A percentile compares a stretch with the other conserved stretches of the same genome.
Evolutionary conservation across 2,113 vertebrate species (phyloP).

Genomic region (Aix galericulata): DNA sequence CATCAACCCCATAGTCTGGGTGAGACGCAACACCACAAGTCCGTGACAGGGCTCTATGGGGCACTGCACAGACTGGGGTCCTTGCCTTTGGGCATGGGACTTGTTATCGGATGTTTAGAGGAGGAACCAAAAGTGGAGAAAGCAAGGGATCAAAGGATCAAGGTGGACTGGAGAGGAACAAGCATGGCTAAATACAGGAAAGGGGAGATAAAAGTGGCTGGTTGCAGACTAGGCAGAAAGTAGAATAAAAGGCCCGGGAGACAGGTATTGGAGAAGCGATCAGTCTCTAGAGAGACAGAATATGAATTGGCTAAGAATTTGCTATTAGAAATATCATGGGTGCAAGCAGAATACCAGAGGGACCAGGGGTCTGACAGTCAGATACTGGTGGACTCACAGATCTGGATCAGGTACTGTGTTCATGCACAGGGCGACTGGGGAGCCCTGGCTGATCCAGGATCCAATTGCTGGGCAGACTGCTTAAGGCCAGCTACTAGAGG

Average conservation of each 20-base stretch:
- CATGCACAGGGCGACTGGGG: no score
- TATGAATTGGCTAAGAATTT: not conserved
- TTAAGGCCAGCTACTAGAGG: not conserved
- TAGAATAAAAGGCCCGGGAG: not conserved
- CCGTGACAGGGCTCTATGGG: not conserved
- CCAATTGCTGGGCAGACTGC: not conserved
- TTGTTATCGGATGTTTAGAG: not conserved
- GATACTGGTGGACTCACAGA: not conserved
- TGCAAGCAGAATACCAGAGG: not conserved
- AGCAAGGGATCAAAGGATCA: not conserved
- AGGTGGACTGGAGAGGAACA: not conserved
- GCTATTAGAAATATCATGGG: not conserved
- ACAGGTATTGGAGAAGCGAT: not conserved
- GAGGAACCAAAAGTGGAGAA: not conserved
- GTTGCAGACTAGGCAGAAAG: not conserved
- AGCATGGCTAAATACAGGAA: not conserved
- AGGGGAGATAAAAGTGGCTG: not conserved
- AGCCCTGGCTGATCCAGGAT: not conserved
- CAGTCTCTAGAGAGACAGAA: not conserved
- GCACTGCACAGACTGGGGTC: not conserved
- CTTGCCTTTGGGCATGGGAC: accelerated
- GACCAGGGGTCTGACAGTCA: not conserved
- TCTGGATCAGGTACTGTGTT: not conserved
- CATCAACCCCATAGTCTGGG: no score
- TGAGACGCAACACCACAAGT: no score